Base-by-base conservation (phyloP, 2,113 vertebrate species). In the Geococcyx californianus region DNA sequence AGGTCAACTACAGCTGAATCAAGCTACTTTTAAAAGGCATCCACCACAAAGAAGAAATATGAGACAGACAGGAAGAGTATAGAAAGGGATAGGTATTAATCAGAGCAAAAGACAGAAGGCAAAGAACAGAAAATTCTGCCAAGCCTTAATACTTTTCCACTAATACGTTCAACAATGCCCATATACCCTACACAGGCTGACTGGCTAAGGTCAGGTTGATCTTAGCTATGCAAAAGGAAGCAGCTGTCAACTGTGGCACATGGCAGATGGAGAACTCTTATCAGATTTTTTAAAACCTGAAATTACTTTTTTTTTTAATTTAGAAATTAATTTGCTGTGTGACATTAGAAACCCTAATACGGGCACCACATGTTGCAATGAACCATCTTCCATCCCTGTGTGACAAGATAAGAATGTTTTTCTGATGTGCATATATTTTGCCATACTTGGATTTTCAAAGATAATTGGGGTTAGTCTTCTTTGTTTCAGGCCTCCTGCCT, bases 71-170 rank as follows among this genome's bases (percentile, higher is more conserved):
- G 77, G 75, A 77, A 82, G 16, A 63, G 54, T 78, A 69, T 31
- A 78, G 87, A 92, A 94, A 74, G 36, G 81, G 84, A 90, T 77
- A 89, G 80, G 76, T 84, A 96, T 95, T 97, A 93, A 92, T 96
- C 96, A 96, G 68, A 86, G 85, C 52, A 91, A 94, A 97, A 97
- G 74, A 87, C 80, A 86, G 89, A 96, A 84, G n/a, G 80, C 68
- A 96, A 93, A 94, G 93, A 68, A 58, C 66, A 95, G 86, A 95
- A 90, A 86, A 93, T 95, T 97, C 94, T 97, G 69, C 93, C 93
- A 95, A 94, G 73, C 91, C 62, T 95, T 96, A 97, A 93, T 92
- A 89, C 59, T 92, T 93, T 78, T 88, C 59, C 66, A 82, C 82
- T 96, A 90, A 84, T 74, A 87, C 55, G 63, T 92, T 96, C 90